Evolutionary conservation across 1,140 invertebrate genomes (phyloP).

Genomic region (Solenopsis fugax): DNA sequence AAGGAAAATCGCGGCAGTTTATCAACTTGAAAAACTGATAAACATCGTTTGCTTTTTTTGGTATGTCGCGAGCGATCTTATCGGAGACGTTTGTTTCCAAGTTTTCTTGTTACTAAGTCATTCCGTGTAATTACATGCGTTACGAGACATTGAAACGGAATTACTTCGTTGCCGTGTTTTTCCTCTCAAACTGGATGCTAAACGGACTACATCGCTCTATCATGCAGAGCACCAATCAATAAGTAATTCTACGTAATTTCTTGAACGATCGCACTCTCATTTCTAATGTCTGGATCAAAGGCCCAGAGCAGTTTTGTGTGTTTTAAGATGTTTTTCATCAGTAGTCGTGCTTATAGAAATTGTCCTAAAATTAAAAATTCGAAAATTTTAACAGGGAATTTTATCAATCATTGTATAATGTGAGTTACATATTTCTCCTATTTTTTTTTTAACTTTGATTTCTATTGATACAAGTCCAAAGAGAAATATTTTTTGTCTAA

Average conservation of each 20-base stretch:
- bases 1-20: neutral
- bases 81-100: neutral
- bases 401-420: too few relatives aligned
- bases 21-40: conserved; percentile 4
- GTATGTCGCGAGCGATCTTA: neutral
- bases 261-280: conserved; percentile 11
- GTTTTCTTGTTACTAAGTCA: neutral
- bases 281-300: neutral
- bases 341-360: too few relatives aligned
- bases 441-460: too few relatives aligned
- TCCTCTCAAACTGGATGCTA: neutral
- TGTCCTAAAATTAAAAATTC: too few relatives aligned
- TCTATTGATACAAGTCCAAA: too few relatives aligned
- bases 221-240: neutral
- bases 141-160: conserved; percentile 12
- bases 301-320: neutral
- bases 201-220: neutral
- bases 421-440: too few relatives aligned
- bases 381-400: too few relatives aligned
- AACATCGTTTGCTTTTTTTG: neutral
- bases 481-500: too few relatives aligned
- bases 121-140: conserved; percentile 24
- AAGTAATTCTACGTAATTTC: conserved; percentile 40
- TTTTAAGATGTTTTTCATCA: neutral
- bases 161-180: conserved; percentile 14